phyloP scores from a whole-genome alignment of 2,113 vertebrate species.

The Gorilla gorilla region DNA sequence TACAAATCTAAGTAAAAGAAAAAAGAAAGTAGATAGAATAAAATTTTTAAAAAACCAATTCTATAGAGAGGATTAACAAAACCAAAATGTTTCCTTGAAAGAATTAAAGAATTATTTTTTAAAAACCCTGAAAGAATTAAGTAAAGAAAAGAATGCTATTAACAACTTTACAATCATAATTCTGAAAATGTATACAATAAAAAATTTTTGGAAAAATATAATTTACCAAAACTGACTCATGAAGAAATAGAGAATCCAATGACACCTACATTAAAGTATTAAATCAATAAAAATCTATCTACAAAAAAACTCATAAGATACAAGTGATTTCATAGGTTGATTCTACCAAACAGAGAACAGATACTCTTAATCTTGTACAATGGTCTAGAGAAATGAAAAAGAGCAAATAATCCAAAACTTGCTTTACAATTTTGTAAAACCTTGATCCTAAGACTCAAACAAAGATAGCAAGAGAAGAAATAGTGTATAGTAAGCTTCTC shows the following conservation, averaged over 20 bases:
- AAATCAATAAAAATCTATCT: not conserved
- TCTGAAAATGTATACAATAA: constrained; percentile 5
- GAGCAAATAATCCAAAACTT: not conserved
- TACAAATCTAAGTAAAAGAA: not conserved
- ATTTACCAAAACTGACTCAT: constrained; percentile 32
- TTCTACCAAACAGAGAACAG: not conserved
- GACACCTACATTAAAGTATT: not conserved
- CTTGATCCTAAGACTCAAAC: not conserved
- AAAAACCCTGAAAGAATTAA: not conserved
- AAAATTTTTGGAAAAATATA: constrained; percentile 43
- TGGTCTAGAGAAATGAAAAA: constrained; percentile 19
- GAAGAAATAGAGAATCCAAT: not conserved
- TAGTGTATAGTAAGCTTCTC: not conserved
- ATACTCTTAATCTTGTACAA: not conserved
- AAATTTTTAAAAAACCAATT: not conserved
- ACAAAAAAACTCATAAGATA: not conserved
- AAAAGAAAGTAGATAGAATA: not conserved
- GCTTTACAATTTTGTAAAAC: constrained; percentile 24
- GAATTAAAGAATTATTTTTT: not conserved
- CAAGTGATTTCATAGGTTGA: constrained; percentile 19
- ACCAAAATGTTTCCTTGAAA: not conserved
- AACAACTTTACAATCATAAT: constrained; percentile 2
- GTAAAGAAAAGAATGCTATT: not conserved
- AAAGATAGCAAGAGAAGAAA: not conserved
- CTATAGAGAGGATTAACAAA: not conserved